Conservation (phyloP, 2,113 vertebrate species). For the Oncorhynchus masou region DNA sequence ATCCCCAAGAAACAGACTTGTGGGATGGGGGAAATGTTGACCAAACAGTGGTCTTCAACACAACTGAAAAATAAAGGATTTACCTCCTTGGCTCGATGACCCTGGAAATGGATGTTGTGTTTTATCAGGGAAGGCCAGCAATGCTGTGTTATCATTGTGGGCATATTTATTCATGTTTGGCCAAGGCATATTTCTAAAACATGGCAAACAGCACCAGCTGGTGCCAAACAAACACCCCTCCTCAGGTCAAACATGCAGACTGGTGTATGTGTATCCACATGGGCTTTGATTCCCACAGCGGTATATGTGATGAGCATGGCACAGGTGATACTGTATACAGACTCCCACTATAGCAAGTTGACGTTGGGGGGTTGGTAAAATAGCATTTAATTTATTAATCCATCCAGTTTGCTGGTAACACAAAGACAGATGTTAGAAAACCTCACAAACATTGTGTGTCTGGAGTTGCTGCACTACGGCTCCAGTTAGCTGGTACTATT, state of each 20-base stretch:
- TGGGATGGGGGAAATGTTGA: background rate
- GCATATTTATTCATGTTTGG: conserved; percentile 70
- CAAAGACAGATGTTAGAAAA: background rate
- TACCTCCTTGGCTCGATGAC: conserved; percentile 23
- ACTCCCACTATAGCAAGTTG: conserved; percentile 29
- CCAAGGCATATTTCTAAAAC: conserved; percentile 49
- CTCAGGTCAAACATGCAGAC: conserved; percentile 55
- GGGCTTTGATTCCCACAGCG: conserved; percentile 54
- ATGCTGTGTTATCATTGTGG: conserved; percentile 57
- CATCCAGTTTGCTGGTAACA: conserved; percentile 4
- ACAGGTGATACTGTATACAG: conserved; percentile 4
- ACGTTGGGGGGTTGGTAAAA: conserved; percentile 26
- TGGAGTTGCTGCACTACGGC: background rate
- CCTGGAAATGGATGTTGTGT: conserved; percentile 40
- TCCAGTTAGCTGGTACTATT: background rate
- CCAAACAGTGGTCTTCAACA: conserved; percentile 4
- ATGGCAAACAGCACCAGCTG: conserved; percentile 49
- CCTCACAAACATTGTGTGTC: background rate
- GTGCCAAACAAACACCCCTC: conserved; percentile 39
- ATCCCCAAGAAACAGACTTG: conserved; percentile 14
- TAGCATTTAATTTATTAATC: conserved; percentile 63
- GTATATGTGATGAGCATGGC: conserved; percentile 32
- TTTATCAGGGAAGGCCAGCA: conserved; percentile 54
- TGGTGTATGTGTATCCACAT: conserved; percentile 17
- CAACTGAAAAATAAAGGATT: conserved; percentile 40